These are phyloP conservation scores for Podarcis lilfordi DNA, from an alignment of 2,797 vertebrate genomes.

Conservation along the genomic window DNA sequence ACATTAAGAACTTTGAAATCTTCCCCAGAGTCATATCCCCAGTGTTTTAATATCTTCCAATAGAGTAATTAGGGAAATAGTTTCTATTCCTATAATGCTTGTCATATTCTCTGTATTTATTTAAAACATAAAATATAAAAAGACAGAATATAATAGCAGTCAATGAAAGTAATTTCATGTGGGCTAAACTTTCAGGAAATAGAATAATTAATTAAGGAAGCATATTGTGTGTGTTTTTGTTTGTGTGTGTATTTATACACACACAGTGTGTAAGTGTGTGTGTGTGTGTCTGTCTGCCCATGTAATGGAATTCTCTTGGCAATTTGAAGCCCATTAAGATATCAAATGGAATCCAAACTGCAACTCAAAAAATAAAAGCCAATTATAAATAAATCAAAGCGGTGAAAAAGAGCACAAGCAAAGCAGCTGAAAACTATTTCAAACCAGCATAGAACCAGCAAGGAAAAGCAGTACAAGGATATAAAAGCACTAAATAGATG, in stretches of 20 bases:
- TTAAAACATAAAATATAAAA: neutral
- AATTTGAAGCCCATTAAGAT: neutral
- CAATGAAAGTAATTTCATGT: neutral
- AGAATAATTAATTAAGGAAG: neutral
- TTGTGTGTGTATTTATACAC: neutral
- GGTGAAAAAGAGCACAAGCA: no score
- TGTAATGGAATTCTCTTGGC: neutral
- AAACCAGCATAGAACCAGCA: neutral
- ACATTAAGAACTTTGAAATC: neutral
- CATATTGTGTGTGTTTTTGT: neutral
- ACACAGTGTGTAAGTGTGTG: no score
- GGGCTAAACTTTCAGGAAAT: neutral
- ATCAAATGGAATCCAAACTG: neutral
- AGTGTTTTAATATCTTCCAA: neutral
- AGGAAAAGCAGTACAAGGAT: neutral
- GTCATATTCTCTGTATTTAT: neutral
- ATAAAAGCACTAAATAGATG: neutral
- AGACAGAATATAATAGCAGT: neutral
- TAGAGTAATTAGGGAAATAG: neutral
- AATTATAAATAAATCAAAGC: neutral
- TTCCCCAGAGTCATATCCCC: neutral
- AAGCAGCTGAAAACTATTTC: no score
- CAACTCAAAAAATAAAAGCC: neutral
- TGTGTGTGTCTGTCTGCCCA: neutral
- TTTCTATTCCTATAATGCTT: neutral